Evolutionary conservation across 2,888 invertebrate species (phyloP), one percentile per base, ranked within the genome.

Genomic region (Phaonia tiefii): DNA sequence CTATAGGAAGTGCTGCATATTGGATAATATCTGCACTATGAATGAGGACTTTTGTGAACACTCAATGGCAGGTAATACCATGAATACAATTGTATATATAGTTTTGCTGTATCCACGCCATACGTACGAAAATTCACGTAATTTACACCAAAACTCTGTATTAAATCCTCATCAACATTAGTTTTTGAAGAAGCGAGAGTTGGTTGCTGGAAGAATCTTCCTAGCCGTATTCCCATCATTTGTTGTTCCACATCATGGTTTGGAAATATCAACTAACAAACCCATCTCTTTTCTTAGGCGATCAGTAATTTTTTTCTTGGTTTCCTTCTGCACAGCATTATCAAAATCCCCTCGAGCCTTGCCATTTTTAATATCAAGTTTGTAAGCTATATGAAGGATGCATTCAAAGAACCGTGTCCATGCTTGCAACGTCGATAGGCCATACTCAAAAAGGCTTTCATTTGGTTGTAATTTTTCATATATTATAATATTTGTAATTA

Each of bases 331-430:
- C 46, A 54, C 17, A 54, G 42, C 74, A 54, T 75, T 74, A 66
- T 66, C 74, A 54, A 56, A 54, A 39, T 66, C 54, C 10, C 26
- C 42, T 25, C 44, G 46, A 67, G 75, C 51, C 58, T 67, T 67
- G 58, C 75, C 67, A 58, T 75, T 75, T 75, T 58, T 26, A 58
- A 67, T 75, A 44, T 65, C 39, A 49, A 69, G 25, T 25, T 69
- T 74, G 65, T 74, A 74, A 20, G 73, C 49, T 25, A 74, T 74
- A 75, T 75, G 67, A 25, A 75, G 26, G 39, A 58, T 51, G 56
- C 67, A 75, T 67, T 75, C 67, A 42, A 75, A 49, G 75, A 39
- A 75, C 44, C 74, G 37, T 74, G 54, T 66, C 65, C 74, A 65
- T 13, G 74, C 74, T 15, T 65, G 65, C 25, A 65, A 65, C 49